Percentiles rank a stretch among this genome's conserved stretches.
Conservation (phyloP, 2,797 vertebrate genomes). For the Hypotaenidia philippensis region DNA sequence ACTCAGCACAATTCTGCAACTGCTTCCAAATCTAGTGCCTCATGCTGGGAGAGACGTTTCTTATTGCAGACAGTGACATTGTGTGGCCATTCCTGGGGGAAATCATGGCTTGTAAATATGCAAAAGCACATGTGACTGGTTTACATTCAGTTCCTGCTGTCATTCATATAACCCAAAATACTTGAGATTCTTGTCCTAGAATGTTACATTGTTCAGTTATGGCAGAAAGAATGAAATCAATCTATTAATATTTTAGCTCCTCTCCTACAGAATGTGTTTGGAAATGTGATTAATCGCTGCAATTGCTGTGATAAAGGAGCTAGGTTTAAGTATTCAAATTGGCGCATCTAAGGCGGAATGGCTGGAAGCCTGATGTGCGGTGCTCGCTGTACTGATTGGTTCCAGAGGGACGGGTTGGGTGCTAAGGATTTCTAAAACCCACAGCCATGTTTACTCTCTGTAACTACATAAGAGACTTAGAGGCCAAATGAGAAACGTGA, state of each 20-base stretch:
- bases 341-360: neutral
- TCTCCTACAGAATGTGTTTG: neutral
- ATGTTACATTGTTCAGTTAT: neutral
- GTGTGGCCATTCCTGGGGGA: neutral
- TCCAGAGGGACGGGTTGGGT: conserved; percentile 5
- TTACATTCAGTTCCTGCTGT: neutral
- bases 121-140: neutral
- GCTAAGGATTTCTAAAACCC: neutral
- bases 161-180: neutral
- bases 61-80: neutral
- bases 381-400: neutral
- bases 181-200: neutral
- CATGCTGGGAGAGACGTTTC: neutral
- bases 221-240: neutral
- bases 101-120: neutral
- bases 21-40: neutral
- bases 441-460: neutral
- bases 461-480: neutral
- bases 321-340: neutral
- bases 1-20: neutral
- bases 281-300: neutral
- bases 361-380: neutral
- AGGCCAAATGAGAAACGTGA: neutral
- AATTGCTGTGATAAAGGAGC: neutral
- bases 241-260: neutral